These are phyloP conservation scores for Neelides folsomi DNA, from an alignment of 2,888 invertebrate species.

Conservation along the genomic window DNA sequence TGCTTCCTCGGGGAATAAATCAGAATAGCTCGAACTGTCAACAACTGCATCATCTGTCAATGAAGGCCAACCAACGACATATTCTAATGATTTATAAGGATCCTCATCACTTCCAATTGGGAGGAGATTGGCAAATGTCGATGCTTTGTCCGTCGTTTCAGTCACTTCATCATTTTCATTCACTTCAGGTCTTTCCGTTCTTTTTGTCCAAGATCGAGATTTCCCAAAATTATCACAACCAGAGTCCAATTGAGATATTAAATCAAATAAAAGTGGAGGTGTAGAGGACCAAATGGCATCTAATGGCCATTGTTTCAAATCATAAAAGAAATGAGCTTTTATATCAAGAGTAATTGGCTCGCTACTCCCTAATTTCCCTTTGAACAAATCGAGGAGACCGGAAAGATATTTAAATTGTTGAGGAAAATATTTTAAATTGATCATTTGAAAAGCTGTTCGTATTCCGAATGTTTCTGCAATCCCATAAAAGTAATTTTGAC, in stretches of 20 bases:
- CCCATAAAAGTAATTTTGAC: slow-evolving; percentile 63
- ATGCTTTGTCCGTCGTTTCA: neutral
- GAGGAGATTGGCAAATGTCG: slow-evolving; percentile 19
- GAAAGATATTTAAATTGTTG: slow-evolving; percentile 68
- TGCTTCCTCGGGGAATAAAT: slow-evolving; percentile 66
- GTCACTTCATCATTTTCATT: neutral
- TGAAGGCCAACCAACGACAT: slow-evolving; percentile 67
- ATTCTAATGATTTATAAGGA: slow-evolving; percentile 25
- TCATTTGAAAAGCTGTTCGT: slow-evolving; percentile 75
- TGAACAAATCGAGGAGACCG: slow-evolving; percentile 70
- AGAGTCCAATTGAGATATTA: slow-evolving; percentile 1
- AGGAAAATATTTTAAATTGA: slow-evolving; percentile 67
- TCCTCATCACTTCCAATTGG: slow-evolving; percentile 31
- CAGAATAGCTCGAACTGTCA: slow-evolving; percentile 74
- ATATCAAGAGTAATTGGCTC: slow-evolving; percentile 49
- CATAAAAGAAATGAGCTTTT: slow-evolving; percentile 62
- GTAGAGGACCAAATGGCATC: slow-evolving; percentile 27
- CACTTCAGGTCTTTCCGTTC: neutral
- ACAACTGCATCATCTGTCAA: slow-evolving; percentile 71
- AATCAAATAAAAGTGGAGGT: slow-evolving; percentile 25
- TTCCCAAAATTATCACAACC: slow-evolving; percentile 1
- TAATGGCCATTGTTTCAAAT: slow-evolving; percentile 45
- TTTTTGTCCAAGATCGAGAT: neutral
- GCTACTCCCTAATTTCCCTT: slow-evolving; percentile 63
- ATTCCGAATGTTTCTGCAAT: slow-evolving; percentile 62